These are phyloP conservation scores for Thamnophis sirtalis DNA, from an alignment of 2,113 vertebrate genomes.

Conservation along the genomic window DNA sequence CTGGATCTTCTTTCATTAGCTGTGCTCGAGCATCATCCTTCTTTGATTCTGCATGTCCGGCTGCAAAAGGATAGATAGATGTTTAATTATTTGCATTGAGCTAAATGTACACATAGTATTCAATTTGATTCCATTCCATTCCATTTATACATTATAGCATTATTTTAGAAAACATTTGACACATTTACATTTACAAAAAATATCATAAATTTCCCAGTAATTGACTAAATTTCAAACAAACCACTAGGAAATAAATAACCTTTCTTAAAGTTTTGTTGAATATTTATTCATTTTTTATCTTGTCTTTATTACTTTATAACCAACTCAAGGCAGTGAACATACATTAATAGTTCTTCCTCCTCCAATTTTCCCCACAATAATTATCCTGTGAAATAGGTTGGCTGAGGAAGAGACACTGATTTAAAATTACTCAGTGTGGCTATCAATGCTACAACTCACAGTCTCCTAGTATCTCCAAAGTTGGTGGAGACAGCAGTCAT, in stretches of 20 bases:
- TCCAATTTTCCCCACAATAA: no score
- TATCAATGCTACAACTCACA: no score
- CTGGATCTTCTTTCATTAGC: conserved; percentile 97
- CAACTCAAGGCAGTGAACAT: no score
- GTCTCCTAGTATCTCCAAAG: no score
- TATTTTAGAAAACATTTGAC: neutral
- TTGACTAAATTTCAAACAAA: neutral
- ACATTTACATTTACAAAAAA: neutral
- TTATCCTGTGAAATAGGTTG: no score
- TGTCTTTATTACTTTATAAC: no score
- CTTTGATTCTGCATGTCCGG: conserved; percentile 90
- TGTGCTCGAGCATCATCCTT: conserved; percentile 96
- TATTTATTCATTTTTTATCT: no score
- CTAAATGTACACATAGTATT: neutral
- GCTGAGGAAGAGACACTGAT: no score
- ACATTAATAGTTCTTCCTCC: no score
- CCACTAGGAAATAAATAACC: neutral
- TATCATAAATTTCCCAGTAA: neutral
- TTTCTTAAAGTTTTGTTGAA: neutral
- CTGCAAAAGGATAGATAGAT: conserved; percentile 55
- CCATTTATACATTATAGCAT: neutral
- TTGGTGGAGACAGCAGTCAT: no score
- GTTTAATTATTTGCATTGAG: neutral
- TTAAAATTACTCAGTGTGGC: no score
- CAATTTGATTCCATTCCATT: neutral